A percentile compares a stretch with the other conserved stretches of the same genome.
Conservation (phyloP, 2,113 vertebrate genomes). For the Aphyosemion australe region DNA sequence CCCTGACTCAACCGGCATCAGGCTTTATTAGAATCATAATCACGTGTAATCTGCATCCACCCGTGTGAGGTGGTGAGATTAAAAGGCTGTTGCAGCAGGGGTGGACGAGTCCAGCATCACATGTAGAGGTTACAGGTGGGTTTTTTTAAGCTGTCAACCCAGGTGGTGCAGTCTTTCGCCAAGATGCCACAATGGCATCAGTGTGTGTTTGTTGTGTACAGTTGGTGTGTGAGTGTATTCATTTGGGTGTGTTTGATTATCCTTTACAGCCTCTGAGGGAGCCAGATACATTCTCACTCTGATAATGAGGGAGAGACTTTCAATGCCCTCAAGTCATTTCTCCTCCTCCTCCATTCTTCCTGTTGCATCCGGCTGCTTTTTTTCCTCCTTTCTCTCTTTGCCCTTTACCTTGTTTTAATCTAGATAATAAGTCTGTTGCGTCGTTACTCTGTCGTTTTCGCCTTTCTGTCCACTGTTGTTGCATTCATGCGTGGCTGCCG, state of each 20-base stretch:
- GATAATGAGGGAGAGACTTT: slow-evolving; percentile 78
- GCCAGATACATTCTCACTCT: slow-evolving; percentile 75
- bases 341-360: slow-evolving; percentile 63
- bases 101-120: not conserved
- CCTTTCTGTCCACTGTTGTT: slow-evolving; percentile 13
- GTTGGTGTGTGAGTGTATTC: slow-evolving; percentile 30
- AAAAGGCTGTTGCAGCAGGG: slow-evolving; percentile 19
- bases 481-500: slow-evolving; percentile 20
- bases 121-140: slow-evolving; percentile 13
- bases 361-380: slow-evolving; percentile 53
- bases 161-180: slow-evolving; percentile 11
- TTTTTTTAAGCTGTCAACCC: slow-evolving; percentile 22
- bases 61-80: slow-evolving; percentile 43
- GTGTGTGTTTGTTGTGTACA: slow-evolving; percentile 29
- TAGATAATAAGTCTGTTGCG: slow-evolving; percentile 23
- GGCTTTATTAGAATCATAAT: slow-evolving; percentile 62
- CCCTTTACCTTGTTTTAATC: slow-evolving; percentile 34
- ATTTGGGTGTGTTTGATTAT: slow-evolving; percentile 74
- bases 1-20: slow-evolving; percentile 37
- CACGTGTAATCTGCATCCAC: slow-evolving; percentile 54
- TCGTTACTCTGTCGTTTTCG: not conserved
- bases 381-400: slow-evolving; percentile 12
- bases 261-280: slow-evolving; percentile 71
- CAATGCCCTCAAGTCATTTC: slow-evolving; percentile 77
- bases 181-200: slow-evolving; percentile 15